Percentiles rank a stretch among this genome's conserved stretches.
phyloP scores from a whole-genome alignment of 2,113 vertebrate species.

The Axis porcinus region DNA sequence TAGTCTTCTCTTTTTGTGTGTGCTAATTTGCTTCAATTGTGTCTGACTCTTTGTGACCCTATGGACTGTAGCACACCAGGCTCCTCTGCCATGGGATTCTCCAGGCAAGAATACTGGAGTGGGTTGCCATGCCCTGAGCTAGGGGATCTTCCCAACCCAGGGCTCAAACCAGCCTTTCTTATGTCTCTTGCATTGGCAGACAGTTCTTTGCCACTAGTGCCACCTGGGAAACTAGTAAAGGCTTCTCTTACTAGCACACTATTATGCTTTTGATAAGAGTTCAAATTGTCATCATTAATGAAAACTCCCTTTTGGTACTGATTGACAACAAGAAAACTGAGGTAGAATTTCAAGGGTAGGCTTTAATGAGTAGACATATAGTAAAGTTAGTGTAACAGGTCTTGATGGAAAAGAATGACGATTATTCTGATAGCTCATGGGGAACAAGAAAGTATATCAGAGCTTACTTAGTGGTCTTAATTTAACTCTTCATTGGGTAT shows the following conservation, averaged over 20 bases:
- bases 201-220: background rate
- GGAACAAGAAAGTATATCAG: background rate
- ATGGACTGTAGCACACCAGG: background rate
- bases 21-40: background rate
- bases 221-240: background rate
- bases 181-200: background rate
- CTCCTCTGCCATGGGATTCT: background rate
- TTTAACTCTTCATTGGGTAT: background rate
- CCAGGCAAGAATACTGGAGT: background rate
- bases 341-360: background rate
- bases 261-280: background rate
- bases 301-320: background rate
- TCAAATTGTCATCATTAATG: background rate
- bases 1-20: background rate
- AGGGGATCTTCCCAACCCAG: background rate
- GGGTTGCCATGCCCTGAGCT: background rate
- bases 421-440: background rate
- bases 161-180: background rate
- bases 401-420: background rate
- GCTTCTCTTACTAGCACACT: background rate
- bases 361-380: background rate
- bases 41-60: background rate
- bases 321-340: background rate
- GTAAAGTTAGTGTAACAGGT: background rate
- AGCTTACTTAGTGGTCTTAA: background rate